These are phyloP conservation scores for Melanaphis sacchari DNA, from an alignment of 1,140 invertebrate genomes.

Conservation along the genomic window DNA sequence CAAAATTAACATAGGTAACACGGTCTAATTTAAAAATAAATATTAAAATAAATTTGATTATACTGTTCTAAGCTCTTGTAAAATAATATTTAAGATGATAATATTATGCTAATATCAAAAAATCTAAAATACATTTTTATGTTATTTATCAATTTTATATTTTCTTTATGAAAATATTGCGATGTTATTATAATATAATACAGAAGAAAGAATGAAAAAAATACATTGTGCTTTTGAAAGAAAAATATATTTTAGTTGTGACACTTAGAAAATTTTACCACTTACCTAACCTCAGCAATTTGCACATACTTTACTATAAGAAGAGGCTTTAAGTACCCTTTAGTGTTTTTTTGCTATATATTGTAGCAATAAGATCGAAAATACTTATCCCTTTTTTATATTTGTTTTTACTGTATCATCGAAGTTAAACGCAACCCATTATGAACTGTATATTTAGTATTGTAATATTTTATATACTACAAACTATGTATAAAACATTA, in stretches of 20 bases:
- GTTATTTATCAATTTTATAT: background rate
- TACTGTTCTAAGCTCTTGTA: background rate
- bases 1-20: background rate
- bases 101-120: background rate
- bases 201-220: background rate
- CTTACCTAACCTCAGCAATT: background rate
- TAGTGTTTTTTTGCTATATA: background rate
- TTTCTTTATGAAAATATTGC: background rate
- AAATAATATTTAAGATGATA: background rate
- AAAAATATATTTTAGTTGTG: background rate
- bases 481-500: background rate
- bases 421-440: background rate
- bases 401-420: background rate
- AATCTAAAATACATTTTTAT: background rate
- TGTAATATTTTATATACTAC: no score
- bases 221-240: background rate
- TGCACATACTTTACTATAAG: background rate
- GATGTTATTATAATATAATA: background rate
- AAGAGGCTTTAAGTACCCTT: background rate
- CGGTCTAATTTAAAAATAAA: background rate
- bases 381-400: constrained; percentile 21
- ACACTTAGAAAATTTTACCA: background rate
- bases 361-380: background rate
- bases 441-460: background rate
- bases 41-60: background rate